Percentiles rank a stretch among this genome's conserved stretches.
Evolutionary conservation across 2,113 vertebrate species (phyloP).

Genomic region (Grammomys dolichurus): DNA sequence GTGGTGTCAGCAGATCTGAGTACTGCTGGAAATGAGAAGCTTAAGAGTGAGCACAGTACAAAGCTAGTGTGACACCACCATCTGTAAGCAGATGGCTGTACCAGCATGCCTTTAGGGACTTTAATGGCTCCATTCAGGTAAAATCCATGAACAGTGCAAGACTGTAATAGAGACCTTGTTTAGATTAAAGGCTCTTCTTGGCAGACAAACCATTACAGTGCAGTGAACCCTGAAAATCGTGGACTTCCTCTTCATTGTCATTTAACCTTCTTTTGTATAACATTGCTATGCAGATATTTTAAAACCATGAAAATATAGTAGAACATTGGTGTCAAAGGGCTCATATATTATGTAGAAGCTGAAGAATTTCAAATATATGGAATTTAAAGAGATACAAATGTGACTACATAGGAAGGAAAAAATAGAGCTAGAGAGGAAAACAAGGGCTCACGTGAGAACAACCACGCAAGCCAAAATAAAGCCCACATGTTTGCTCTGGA

Average conservation of each 20-base stretch:
- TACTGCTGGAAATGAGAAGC: background rate
- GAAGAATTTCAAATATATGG: background rate
- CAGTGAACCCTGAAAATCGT: background rate
- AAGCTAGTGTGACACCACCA: background rate
- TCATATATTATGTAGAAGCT: background rate
- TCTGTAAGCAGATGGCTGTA: background rate
- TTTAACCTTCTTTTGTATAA: conserved; percentile 22
- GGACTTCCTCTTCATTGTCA: background rate
- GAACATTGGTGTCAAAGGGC: background rate
- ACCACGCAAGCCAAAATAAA: background rate
- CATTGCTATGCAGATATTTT: conserved; percentile 18
- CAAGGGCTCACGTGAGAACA: too few relatives aligned
- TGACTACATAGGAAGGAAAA: background rate
- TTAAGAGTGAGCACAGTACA: background rate
- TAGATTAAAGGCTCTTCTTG: background rate
- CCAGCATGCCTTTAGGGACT: background rate
- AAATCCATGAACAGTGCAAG: background rate
- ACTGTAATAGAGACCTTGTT: background rate
- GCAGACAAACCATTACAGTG: background rate
- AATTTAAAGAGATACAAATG: background rate
- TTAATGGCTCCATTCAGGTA: background rate
- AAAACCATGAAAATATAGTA: conserved; percentile 6
- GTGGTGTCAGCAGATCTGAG: background rate
- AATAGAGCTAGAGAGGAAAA: background rate
- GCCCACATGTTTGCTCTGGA: background rate